Conservation (phyloP, 2,113 vertebrate species). For the Heliornis fulica region DNA sequence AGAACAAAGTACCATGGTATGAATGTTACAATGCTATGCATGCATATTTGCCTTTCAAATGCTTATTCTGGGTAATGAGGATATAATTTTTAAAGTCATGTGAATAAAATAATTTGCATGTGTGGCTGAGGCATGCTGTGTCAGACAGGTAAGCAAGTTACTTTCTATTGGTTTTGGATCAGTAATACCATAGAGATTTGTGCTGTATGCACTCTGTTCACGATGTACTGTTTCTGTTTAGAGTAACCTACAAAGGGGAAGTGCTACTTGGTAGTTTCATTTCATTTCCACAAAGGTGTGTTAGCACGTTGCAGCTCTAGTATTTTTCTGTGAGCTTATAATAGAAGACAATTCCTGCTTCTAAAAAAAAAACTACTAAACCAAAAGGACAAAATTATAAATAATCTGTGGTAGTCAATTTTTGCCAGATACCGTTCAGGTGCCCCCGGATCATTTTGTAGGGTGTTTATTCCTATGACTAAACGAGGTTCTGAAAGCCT, state of each 20-base stretch:
- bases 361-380: background rate
- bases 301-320: constrained; percentile 34
- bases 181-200: background rate
- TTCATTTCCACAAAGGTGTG: constrained; percentile 74
- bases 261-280: constrained; percentile 64
- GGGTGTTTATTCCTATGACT: background rate
- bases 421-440: background rate
- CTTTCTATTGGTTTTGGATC: constrained; percentile 42
- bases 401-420: background rate
- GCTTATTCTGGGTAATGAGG: constrained; percentile 75
- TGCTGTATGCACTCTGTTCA: constrained; percentile 33
- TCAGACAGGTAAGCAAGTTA: constrained; percentile 79
- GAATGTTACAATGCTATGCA: constrained; percentile 79
- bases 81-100: constrained; percentile 65
- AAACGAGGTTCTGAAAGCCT: background rate
- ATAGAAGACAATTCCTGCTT: constrained; percentile 7
- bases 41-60: constrained; percentile 73
- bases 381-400: background rate
- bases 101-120: constrained; percentile 79
- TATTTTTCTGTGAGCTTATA: background rate
- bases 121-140: constrained; percentile 84
- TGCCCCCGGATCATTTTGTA: background rate
- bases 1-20: constrained; percentile 61
- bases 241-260: constrained; percentile 37
- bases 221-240: background rate